phyloP scores from a whole-genome alignment of 2,888 invertebrate species.

The Strigamia maritima region DNA sequence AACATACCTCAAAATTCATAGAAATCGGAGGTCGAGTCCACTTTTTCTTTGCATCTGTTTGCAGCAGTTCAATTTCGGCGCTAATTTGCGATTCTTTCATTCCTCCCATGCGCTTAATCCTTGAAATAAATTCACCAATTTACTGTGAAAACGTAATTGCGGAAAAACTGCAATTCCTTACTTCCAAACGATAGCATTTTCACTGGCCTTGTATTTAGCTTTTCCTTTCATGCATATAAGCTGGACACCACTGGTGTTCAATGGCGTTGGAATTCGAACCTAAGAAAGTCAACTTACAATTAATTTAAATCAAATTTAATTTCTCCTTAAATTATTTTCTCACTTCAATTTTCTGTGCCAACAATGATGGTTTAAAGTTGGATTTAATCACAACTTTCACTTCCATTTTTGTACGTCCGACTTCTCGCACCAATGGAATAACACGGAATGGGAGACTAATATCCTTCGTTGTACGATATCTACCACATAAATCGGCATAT shows the following conservation, averaged over 20 bases:
- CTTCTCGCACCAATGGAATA: conserved; percentile 95
- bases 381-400: conserved; percentile 99
- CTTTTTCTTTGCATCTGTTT: conserved; percentile 98
- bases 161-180: conserved; percentile 56
- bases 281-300: conserved; percentile 42
- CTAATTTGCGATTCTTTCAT: conserved; percentile 99
- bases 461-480: conserved; percentile 98
- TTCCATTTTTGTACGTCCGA: conserved; percentile 99
- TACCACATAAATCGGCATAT: conserved; percentile 50
- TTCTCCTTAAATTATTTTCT: background rate
- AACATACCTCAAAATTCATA: conserved; percentile 90
- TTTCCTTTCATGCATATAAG: conserved; percentile 98
- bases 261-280: conserved; percentile 91
- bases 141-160: background rate
- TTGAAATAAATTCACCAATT: conserved; percentile 45
- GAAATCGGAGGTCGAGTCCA: conserved; percentile 99
- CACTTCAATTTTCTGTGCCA: conserved; percentile 99
- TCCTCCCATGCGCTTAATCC: conserved; percentile 61
- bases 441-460: conserved; percentile 99
- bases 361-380: conserved; percentile 95
- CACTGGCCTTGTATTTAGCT: conserved; percentile 99
- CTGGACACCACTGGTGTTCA: conserved; percentile 98
- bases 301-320: background rate
- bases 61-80: conserved; percentile 96
- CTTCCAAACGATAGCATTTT: conserved; percentile 98